A percentile compares a stretch with the other conserved stretches of the same genome.
Evolutionary conservation across 2,797 vertebrate species (phyloP).

Genomic region (Helostoma temminkii): DNA sequence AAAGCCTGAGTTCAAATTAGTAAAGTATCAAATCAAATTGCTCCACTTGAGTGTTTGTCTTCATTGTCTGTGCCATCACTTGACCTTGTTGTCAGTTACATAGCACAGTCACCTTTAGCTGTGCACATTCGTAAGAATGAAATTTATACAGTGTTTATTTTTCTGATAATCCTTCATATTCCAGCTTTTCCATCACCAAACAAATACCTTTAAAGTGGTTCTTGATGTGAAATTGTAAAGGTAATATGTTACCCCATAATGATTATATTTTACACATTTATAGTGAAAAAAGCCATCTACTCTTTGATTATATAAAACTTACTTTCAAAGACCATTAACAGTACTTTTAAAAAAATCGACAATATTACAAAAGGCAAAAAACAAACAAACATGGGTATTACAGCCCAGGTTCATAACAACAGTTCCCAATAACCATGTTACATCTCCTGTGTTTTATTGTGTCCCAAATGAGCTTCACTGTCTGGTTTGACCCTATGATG

Average conservation of each 20-base stretch:
- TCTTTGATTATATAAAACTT: not conserved
- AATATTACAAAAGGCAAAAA: not conserved
- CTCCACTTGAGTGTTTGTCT: constrained; percentile 15
- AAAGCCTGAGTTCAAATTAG: constrained; percentile 63
- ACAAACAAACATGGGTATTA: not conserved
- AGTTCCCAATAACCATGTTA: not conserved
- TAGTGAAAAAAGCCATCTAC: too few relatives aligned
- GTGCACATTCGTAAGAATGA: not conserved
- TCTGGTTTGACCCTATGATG: not conserved
- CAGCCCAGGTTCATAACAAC: constrained; percentile 1
- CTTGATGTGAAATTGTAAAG: not conserved
- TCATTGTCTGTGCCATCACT: not conserved
- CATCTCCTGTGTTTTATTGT: constrained; percentile 3
- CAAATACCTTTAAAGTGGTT: not conserved
- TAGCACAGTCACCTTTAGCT: not conserved
- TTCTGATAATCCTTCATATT: not conserved
- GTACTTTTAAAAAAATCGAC: not conserved
- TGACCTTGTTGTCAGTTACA: not conserved
- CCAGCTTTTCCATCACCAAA: not conserved
- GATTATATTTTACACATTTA: not conserved
- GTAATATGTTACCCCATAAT: not conserved
- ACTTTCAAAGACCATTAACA: too few relatives aligned
- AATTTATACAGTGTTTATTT: not conserved
- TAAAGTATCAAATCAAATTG: constrained; percentile 63
- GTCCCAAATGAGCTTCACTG: constrained; percentile 6